Evolutionary conservation across 2,797 vertebrate species (phyloP), one percentile per base, ranked within the genome.

Genomic region (Columba guinea): DNA sequence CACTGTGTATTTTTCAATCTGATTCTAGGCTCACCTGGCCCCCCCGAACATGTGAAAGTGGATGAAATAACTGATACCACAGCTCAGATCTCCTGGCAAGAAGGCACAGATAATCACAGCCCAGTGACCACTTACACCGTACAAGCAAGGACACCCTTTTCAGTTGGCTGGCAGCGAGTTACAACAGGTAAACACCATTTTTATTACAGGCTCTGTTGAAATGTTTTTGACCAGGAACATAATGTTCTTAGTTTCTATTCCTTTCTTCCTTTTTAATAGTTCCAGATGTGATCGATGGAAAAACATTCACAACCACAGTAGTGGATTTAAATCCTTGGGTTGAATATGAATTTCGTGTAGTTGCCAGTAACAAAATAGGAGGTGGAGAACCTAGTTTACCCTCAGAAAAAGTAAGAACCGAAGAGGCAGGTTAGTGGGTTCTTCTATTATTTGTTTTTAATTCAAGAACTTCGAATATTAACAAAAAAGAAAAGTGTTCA

Each of bases 301-400:
- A 98, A 95, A 98, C 98, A 51, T 97, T 98, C 96, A 99, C 98
- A 5, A 98, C 99, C 64, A 99, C 99, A 1, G 99, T 99, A 46
- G 98, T 99, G 64, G 99, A 98, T 90, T 97, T 99, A 95, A 99
- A 99, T 41, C 99, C 99, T 56, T 99, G 99, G 99, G 99, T 99
- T 97, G 99, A 99, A 97, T 99, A 99, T 30, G 99, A 99, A 97
- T 99, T 99, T 93, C 98, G 99, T 87, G 98, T 99, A 75, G 98
- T 99, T 87, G 99, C 99, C 94, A 98, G 98, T 95, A 99, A 99
- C 94, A 97, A 95, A 65, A 98, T 99, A 21, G 99, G 99, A 93
- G 98, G 99, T 78, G 99, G 99, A 97, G 99, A 99, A 90, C 99
- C 99, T 91, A 99, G 99, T 97, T 98, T 98, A 10, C 95, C 99